Conservation (phyloP, 2,113 vertebrate species). For the Gallinago media region DNA sequence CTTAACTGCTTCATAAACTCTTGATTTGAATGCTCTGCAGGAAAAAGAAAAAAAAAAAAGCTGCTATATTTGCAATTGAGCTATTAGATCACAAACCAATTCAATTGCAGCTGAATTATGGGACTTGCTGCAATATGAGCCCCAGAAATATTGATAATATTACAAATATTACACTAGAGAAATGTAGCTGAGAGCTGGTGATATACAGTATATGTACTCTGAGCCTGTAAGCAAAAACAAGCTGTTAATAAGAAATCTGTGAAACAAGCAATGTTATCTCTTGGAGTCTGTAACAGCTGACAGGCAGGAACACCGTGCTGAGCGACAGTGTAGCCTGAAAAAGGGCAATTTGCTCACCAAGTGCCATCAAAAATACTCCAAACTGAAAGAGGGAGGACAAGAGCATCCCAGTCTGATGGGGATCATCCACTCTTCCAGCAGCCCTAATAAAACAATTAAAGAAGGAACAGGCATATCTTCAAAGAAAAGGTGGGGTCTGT, state of each 20-base stretch:
- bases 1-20: background rate
- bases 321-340: background rate
- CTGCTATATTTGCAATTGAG: slow-evolving; percentile 16
- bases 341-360: slow-evolving; percentile 4
- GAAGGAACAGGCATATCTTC: background rate
- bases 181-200: background rate
- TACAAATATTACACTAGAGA: slow-evolving; percentile 46
- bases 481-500: background rate
- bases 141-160: slow-evolving; percentile 52
- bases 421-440: background rate
- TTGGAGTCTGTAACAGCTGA: slow-evolving; percentile 29
- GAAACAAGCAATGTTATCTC: slow-evolving; percentile 22
- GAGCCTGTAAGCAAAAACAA: slow-evolving; percentile 36
- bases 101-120: slow-evolving; percentile 48
- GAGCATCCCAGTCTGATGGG: background rate
- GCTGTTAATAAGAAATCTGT: slow-evolving; percentile 43
- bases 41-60: background rate
- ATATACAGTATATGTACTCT: background rate
- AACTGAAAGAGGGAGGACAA: background rate
- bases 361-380: background rate
- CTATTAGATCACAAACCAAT: slow-evolving; percentile 39
- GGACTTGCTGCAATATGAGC: slow-evolving; percentile 50
- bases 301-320: slow-evolving; percentile 27
- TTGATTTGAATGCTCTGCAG: slow-evolving; percentile 21
- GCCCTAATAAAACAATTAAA: background rate